Conservation (phyloP, 1,140 invertebrate genomes). For the Drosophila ironensis region DNA sequence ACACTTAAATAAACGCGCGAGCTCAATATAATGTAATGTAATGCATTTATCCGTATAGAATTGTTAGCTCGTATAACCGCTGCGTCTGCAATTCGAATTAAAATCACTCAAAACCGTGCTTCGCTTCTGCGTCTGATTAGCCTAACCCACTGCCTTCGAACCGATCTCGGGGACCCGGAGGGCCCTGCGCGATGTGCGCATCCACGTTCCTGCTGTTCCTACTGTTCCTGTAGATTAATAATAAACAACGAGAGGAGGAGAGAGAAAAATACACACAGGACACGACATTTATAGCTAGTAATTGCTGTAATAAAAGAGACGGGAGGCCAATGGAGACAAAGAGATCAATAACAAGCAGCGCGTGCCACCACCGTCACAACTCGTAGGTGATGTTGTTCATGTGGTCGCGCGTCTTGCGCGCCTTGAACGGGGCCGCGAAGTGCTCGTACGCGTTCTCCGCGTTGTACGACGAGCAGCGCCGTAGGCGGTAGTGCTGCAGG, state of each 20-base stretch:
- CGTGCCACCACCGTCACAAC: conserved; percentile 75
- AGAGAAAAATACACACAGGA: conserved; percentile 50
- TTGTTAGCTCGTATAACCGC: conserved; percentile 39
- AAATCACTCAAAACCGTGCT: conserved; percentile 76
- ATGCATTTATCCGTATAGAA: conserved; percentile 26
- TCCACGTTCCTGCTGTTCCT: too few relatives aligned
- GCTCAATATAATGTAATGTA: conserved; percentile 54
- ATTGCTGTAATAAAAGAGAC: conserved; percentile 76
- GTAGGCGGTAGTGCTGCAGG: conserved; percentile 61
- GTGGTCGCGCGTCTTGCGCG: conserved; percentile 77
- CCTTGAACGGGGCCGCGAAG: conserved; percentile 73
- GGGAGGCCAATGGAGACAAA: conserved; percentile 64
- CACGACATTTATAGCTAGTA: conserved; percentile 67
- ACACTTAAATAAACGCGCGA: conserved; percentile 70
- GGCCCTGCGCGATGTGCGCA: conserved; percentile 32
- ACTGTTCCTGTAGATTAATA: conserved; percentile 33
- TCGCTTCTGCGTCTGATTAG: conserved; percentile 51
- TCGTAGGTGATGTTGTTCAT: conserved; percentile 81
- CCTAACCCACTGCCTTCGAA: conserved; percentile 8
- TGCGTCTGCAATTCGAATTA: conserved; percentile 49
- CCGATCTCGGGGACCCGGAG: conserved; percentile 24
- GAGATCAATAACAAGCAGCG: conserved; percentile 69
- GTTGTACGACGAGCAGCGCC: conserved; percentile 72
- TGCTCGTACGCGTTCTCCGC: conserved; percentile 76
- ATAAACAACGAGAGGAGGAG: conserved; percentile 56